These are phyloP conservation scores for Drosophila carrolli DNA, from an alignment of 1,140 invertebrate genomes.

Conservation along the genomic window DNA sequence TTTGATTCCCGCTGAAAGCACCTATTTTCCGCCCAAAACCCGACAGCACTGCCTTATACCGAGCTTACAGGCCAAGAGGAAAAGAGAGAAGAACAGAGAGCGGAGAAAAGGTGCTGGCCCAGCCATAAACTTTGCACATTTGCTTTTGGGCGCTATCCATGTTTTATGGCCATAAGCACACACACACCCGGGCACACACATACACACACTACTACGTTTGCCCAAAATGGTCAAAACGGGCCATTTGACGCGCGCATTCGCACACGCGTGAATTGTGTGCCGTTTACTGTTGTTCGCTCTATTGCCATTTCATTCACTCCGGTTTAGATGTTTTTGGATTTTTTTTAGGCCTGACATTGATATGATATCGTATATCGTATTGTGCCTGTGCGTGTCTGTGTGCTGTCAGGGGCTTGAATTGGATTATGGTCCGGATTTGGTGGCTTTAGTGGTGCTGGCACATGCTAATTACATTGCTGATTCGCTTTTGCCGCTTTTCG, in stretches of 20 bases:
- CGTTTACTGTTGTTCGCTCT: conserved; percentile 31
- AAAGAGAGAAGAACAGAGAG: background rate
- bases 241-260: conserved; percentile 40
- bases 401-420: conserved; percentile 3
- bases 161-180: conserved; percentile 34
- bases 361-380: conserved; percentile 9
- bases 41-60: background rate
- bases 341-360: conserved; percentile 16
- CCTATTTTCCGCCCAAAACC: background rate
- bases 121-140: conserved; percentile 44
- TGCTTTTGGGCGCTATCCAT: conserved; percentile 31
- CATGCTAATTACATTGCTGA: conserved; percentile 43
- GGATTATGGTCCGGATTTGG: conserved; percentile 18
- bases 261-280: conserved; percentile 50
- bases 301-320: conserved; percentile 24
- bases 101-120: conserved; percentile 25
- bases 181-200: background rate
- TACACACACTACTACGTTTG: conserved; percentile 12
- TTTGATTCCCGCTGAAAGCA: background rate
- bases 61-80: conserved; percentile 7
- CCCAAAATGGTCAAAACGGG: conserved; percentile 46
- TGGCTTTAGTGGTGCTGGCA: conserved; percentile 24
- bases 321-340: background rate
- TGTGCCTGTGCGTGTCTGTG: conserved; percentile 20
- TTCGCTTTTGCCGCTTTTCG: conserved; percentile 4